phyloP scores from a whole-genome alignment of 2,888 invertebrate genomes.

The Volucella zonaria region DNA sequence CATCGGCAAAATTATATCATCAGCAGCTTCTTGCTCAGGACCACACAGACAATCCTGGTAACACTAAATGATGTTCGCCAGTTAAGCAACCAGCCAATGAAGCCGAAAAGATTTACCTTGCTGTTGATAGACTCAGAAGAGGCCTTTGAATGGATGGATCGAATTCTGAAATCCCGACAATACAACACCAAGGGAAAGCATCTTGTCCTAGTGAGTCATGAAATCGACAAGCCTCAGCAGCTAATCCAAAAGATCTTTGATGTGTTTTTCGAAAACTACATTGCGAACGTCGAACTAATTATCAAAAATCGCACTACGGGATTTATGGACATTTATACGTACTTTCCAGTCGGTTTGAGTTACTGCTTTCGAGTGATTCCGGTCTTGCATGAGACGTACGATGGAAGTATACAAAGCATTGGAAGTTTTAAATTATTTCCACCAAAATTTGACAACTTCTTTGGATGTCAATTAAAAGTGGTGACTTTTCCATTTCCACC shows the following conservation, averaged over 20 bases:
- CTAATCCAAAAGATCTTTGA: conserved; percentile 42
- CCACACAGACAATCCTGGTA: background rate
- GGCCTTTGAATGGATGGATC: conserved; percentile 8
- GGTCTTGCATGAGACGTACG: conserved; percentile 32
- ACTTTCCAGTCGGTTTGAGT: conserved; percentile 34
- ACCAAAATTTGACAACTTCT: conserved; percentile 50
- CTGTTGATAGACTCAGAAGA: conserved; percentile 40
- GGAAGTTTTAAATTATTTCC: conserved; percentile 40
- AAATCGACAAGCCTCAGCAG: background rate
- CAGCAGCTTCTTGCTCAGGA: conserved; percentile 38
- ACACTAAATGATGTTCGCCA: conserved; percentile 35
- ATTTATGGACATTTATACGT: conserved; percentile 41
- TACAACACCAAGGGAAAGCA: conserved; percentile 54
- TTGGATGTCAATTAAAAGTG: conserved; percentile 44
- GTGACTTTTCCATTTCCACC: conserved; percentile 54
- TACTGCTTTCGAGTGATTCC: conserved; percentile 59
- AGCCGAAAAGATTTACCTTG: conserved; percentile 33
- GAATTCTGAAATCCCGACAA: conserved; percentile 11
- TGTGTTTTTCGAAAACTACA: conserved; percentile 28
- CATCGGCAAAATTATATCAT: conserved; percentile 39
- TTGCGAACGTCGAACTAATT: conserved; percentile 43
- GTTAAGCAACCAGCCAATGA: background rate
- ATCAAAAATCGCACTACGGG: conserved; percentile 38
- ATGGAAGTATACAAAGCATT: background rate
- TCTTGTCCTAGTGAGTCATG: conserved; percentile 35